Evolutionary conservation across 1,140 invertebrate genomes (phyloP).

Genomic region (Halesus radiatus): DNA sequence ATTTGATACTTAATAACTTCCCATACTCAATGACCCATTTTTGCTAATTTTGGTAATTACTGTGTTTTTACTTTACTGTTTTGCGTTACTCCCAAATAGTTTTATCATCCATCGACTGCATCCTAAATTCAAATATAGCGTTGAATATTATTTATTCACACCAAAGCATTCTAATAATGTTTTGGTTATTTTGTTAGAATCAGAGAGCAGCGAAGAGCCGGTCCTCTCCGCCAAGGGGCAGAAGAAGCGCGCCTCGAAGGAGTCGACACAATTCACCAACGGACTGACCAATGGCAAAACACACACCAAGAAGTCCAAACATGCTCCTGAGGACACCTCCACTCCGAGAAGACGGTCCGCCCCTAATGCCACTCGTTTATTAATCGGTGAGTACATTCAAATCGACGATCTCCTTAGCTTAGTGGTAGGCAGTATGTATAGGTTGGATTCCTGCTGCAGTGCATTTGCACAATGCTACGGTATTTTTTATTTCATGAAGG

Average conservation of each 20-base stretch:
- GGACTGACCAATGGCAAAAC: slow-evolving; percentile 29
- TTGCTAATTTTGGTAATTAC: too few species aligned
- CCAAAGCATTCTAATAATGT: neutral
- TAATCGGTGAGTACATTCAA: slow-evolving; percentile 36
- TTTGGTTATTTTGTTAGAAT: slow-evolving; percentile 45
- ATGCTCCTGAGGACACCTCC: slow-evolving; percentile 17
- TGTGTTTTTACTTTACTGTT: too few species aligned
- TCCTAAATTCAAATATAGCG: too few species aligned
- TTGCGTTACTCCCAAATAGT: too few species aligned
- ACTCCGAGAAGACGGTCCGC: slow-evolving; percentile 32
- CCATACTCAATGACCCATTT: too few species aligned
- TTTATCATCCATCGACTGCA: too few species aligned
- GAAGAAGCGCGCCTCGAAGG: slow-evolving; percentile 42
- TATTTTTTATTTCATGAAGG: too few species aligned
- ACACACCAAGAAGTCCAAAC: slow-evolving; percentile 30
- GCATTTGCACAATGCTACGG: too few species aligned
- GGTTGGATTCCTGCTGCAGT: too few species aligned
- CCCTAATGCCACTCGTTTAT: slow-evolving; percentile 24
- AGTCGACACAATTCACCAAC: slow-evolving; percentile 17
- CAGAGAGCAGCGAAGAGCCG: slow-evolving; percentile 52
- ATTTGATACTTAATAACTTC: too few species aligned
- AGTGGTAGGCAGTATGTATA: too few species aligned
- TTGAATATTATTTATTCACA: neutral
- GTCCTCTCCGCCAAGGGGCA: slow-evolving; percentile 17
- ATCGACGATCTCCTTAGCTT: neutral